Evolutionary conservation across 2,797 vertebrate species (phyloP), one percentile per base, ranked within the genome.

Genomic region (Periophthalmus magnuspinnatus): DNA sequence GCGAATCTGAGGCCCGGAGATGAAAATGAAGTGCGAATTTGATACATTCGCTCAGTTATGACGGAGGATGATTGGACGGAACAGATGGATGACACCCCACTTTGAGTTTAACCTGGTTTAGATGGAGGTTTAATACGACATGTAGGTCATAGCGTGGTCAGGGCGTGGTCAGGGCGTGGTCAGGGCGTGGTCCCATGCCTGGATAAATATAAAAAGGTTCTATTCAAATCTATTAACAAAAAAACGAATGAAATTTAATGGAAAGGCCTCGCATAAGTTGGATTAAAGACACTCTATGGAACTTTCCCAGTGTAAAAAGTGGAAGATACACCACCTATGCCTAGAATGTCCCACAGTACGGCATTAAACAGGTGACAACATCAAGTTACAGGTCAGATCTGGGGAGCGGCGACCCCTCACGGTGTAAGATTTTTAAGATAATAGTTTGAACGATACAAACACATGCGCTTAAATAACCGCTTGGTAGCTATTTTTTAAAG

Each of bases 11-110:
- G 21, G 64, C 45, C 59, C 60, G 21, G 65, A 58, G 48, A 8
- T 65, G 6, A 78, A 66, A 58, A 36, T 63, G 6, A 54, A 75
- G 38, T 21, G 34, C 60, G 68, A 70, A 33, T 34, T n/a, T 65
- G 11, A 57, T 66, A 71, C 19, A 64, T 68, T 77, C 66, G 32
- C 17, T 34, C n/a, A 65, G 34, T 34, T 61, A 68, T 68, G 54
- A 54, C 63, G 36, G 22, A 59, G 45, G 3, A 41, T 7, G 8
- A 21, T 45, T n/a, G 47, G 41, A 72, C 22, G 0, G 0, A 64
- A 48, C 24, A 17, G 54, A 62, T 5, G 5, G 10, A 0, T 6
- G 7, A 17, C 1, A 36, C 54, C 10, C 0, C 32, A 47, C 41
- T 19, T 50, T 9, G 0, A 5, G 14, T 16, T 33, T 62, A 54